Conservation (phyloP, 64 coral and sea anemone species). For the Pocillopora verrucosa region DNA sequence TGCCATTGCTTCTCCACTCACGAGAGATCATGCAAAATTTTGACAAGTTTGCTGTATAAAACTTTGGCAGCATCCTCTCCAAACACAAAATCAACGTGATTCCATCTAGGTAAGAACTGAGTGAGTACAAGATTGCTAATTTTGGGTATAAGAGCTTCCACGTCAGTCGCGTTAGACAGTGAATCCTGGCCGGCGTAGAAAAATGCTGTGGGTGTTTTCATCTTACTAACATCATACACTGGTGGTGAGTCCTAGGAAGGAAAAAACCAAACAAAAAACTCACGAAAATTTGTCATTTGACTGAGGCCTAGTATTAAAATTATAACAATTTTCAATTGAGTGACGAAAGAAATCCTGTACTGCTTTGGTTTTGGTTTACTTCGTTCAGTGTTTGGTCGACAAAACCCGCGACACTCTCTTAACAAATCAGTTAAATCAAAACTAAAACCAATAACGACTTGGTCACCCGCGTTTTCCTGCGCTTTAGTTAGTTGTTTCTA, state of each 20-base stretch:
- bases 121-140: background rate
- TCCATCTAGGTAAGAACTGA: constrained; percentile 42
- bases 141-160: constrained; percentile 10
- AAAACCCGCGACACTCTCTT: too few relatives aligned
- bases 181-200: constrained; percentile 40
- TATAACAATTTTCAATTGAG: background rate
- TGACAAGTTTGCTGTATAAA: constrained; percentile 46
- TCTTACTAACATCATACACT: constrained; percentile 56
- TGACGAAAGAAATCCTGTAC: too few relatives aligned
- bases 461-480: too few relatives aligned
- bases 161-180: constrained; percentile 49
- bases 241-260: constrained; percentile 51
- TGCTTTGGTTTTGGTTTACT: too few relatives aligned
- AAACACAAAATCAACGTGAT: constrained; percentile 71
- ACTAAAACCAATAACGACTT: too few relatives aligned
- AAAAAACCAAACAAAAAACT: background rate
- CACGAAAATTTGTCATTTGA: background rate
- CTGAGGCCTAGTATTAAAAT: background rate
- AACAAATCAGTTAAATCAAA: too few relatives aligned
- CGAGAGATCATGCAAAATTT: background rate
- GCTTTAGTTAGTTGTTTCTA: too few relatives aligned
- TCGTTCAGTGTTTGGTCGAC: too few relatives aligned
- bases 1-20: background rate
- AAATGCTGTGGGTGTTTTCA: constrained; percentile 52
- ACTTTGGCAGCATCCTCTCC: constrained; percentile 50